Base-by-base conservation (phyloP, 2,797 vertebrate species). In the Caiman crocodilus region DNA sequence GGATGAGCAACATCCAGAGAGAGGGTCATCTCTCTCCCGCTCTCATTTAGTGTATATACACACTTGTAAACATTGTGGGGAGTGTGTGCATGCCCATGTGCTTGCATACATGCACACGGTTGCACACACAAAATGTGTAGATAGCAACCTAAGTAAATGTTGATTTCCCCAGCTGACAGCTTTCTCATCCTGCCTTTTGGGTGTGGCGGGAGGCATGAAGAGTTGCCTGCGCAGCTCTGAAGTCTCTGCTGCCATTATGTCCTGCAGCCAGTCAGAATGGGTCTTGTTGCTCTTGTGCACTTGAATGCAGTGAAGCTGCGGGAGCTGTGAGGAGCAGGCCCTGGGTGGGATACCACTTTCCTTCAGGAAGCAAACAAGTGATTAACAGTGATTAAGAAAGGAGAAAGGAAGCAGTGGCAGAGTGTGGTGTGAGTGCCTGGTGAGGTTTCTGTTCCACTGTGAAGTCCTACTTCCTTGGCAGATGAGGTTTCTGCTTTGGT, bases 281-380 rank as follows among this genome's bases (percentile, higher is more conserved):
- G 4, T 5, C 56, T 81, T 85, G 17, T 26, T 90, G 50, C 4
- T 17, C 76, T 1, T 30, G 4, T 32, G 7, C 60, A 13, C n/a
- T 85, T 42, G 12, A 26, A 14, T 75, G 58, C 57, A 88, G 81
- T 82, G 35, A 85, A 75, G 30, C 55, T 77, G 61, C 77, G 42
- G 86, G 20, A 64, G 7, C 56, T 93, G 42, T 25, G 18, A 65
- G 57, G 20, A 76, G 7, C 14, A 58, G 35, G 20, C 91, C 28
- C 20, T 15, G 30, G 14, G 55, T 6, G 59, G 75, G 57, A 79
- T 88, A 87, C 90, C 82, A 12, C 60, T 81, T 77, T 88, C 81
- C 18, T 88, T 8, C 30, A 74, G 79, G 87, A 87, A 92, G 55
- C 55, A 83, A 81, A 82, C 71, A 88, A 91, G 60, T 7, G 79